Percentiles rank a stretch among this genome's conserved stretches.
phyloP scores from a whole-genome alignment of 2,888 invertebrate species.

The Melanostoma scalare region DNA sequence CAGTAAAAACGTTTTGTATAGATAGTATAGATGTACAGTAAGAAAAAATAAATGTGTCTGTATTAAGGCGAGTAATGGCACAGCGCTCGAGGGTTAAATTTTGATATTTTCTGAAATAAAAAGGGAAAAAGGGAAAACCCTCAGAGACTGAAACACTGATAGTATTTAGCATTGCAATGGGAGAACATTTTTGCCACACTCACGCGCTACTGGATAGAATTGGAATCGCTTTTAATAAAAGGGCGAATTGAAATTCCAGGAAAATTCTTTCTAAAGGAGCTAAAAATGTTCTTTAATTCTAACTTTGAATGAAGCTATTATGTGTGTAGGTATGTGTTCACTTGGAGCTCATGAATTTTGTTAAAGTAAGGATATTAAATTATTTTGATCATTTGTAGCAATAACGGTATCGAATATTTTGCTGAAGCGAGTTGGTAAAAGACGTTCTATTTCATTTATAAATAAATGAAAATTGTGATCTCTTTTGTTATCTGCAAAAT shows the following conservation, averaged over 20 bases:
- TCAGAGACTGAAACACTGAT: constrained; percentile 27
- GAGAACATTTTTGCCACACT: not conserved
- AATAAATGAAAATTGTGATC: too few relatives aligned
- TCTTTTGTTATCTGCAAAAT: too few relatives aligned
- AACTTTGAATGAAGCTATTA: not conserved
- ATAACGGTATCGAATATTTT: too few relatives aligned
- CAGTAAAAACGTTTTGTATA: constrained; percentile 15
- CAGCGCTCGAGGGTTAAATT: constrained; percentile 28
- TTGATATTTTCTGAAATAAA: constrained; percentile 35
- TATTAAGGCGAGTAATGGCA: constrained; percentile 23
- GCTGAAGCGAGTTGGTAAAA: too few relatives aligned
- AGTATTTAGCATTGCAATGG: constrained; percentile 9
- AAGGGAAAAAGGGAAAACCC: constrained; percentile 14
- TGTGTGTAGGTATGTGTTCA: too few relatives aligned
- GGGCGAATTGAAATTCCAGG: constrained; percentile 11
- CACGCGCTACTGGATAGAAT: not conserved
- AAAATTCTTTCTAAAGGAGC: constrained; percentile 4
- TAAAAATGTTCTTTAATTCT: constrained; percentile 4
- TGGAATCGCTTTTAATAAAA: constrained; percentile 28
- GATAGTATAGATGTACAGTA: constrained; percentile 32
- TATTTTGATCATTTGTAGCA: too few relatives aligned
- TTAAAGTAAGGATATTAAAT: too few relatives aligned
- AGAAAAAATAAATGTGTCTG: constrained; percentile 24
- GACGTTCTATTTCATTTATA: too few relatives aligned
- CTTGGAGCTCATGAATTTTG: too few relatives aligned